phyloP scores from a whole-genome alignment of 2,113 vertebrate genomes.

The Salvelinus sp. region DNA sequence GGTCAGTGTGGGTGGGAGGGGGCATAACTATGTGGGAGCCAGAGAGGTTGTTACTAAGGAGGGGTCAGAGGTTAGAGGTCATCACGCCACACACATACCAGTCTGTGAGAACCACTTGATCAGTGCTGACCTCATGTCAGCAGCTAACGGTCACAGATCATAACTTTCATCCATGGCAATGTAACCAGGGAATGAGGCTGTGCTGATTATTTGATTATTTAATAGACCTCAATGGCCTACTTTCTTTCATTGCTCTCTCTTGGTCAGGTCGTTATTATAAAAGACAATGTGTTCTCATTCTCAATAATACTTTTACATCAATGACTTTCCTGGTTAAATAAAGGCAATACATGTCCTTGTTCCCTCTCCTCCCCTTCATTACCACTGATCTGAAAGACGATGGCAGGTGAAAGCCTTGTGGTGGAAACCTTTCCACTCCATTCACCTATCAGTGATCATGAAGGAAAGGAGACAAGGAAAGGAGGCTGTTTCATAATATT shows the following conservation, averaged over 20 bases:
- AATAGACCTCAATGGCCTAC: background rate
- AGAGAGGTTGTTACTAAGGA: background rate
- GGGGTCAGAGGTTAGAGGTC: constrained; percentile 28
- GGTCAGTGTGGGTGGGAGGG: background rate
- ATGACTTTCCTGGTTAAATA: too few relatives aligned
- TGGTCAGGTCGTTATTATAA: too few relatives aligned
- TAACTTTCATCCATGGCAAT: constrained; percentile 26
- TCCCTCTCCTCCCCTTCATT: too few relatives aligned
- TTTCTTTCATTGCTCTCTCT: background rate
- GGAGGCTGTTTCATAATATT: background rate
- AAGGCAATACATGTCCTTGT: too few relatives aligned
- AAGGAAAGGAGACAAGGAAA: background rate
- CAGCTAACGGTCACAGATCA: constrained; percentile 6
- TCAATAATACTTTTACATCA: too few relatives aligned
- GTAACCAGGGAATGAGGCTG: constrained; percentile 38
- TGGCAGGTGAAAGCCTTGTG: too few relatives aligned
- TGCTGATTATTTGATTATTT: background rate
- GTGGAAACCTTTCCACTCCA: too few relatives aligned
- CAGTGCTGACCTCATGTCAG: constrained; percentile 9
- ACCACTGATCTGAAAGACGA: too few relatives aligned
- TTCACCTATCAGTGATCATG: too few relatives aligned
- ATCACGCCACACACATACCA: background rate
- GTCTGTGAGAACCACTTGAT: constrained; percentile 18
- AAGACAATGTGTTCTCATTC: too few relatives aligned
- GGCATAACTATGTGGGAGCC: constrained; percentile 5